Base-by-base conservation (phyloP, 2,888 invertebrate genomes). In the Euplagia quadripunctaria region DNA sequence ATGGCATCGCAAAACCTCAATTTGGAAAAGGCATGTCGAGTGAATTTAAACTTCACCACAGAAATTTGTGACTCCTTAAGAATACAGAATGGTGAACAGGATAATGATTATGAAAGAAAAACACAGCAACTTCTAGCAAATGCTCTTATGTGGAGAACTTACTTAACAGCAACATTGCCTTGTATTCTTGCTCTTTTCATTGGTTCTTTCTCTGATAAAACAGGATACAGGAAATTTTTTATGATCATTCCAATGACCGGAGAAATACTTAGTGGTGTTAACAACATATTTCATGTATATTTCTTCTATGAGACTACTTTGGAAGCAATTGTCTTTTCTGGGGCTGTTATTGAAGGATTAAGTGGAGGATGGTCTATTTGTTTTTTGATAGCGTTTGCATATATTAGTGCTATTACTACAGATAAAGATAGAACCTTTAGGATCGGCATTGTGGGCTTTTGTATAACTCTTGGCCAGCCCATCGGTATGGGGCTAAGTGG, bases 401-500 rank as follows among this genome's bases (percentile, higher is more conserved):
- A 98, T 87, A 97, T 99, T 64, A 97, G 97, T 66, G 97, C 98
- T 82, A 97, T 98, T 6, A 98, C 98, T 2, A 97, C 97, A 0
- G 96, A 97, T 63, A 97, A 98, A 86, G 97, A 97, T 64, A 96
- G 98, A 78, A 99, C 99, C 0, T 96, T 98, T 65, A 95, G 99
- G 72, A 97, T 99, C 86, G 98, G 98, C 4, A 97, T 99, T 42
- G 96, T 98, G 42, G 99, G 98, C 91, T 97, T 98, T 17, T 97
- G 98, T 92, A 96, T 98, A 77, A 98, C 98, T 11, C 96, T 98
- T 41, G 98, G 98, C 0, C 97, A 98, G 69, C 98, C 98, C 0
- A 96, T 98, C n/a, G 99, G 99, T 0, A 97, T 98, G 94, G 97
- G 98, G 0, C 89, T 98, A 1, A 98, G 98, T 87, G 99, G 99